Evolutionary conservation across 2,113 vertebrate genomes (phyloP), one percentile per base, ranked within the genome.

Genomic region (Microcebus murinus): DNA sequence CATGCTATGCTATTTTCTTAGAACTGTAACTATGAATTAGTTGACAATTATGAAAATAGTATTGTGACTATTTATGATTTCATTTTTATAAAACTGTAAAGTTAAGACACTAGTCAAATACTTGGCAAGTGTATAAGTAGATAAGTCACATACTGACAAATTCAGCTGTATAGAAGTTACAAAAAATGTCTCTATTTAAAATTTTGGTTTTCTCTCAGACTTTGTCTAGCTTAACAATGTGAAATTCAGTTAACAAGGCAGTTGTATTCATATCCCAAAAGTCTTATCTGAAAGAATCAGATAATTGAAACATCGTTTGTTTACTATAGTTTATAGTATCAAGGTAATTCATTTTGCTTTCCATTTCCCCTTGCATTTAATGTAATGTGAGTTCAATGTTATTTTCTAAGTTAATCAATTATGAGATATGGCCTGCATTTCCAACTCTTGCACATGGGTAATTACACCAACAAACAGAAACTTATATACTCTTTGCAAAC

Each of bases 301-400:
- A 85, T 95, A 67, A 97, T 59, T 90, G 84, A 94, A 96, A 80
- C 36, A 68, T 87, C 59, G 77, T 87, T 91, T 85, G 74, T 96
- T 97, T 93, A 80, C 70, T 97, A 73, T 91, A 80, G 21, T 63
- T 92, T 61, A 90, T 34, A 90, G 76, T 74, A 90, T 55, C 4
- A 11, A 96, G 39, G 80, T 73, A 96, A 96, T 97, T 96, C 93
- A 97, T 90, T 95, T 90, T 89, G 45, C 55, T 95, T 97, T 68
- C 71, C 67, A 86, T 94, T 96, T 96, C 57, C 96, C 76, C 81
- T 95, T 73, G 67, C 74, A 45, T 45, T 45, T 85, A 97, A 92
- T 93, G 67, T 59, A 94, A 95, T 82, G 71, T 92, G 91, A 96
- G 90, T 85, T 90, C 55, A n/a, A 6, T 96, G 92, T 82, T 95